Evolutionary conservation across 2,113 vertebrate genomes (phyloP), one percentile per base, ranked within the genome.

Genomic region (Ranitomeya imitator): DNA sequence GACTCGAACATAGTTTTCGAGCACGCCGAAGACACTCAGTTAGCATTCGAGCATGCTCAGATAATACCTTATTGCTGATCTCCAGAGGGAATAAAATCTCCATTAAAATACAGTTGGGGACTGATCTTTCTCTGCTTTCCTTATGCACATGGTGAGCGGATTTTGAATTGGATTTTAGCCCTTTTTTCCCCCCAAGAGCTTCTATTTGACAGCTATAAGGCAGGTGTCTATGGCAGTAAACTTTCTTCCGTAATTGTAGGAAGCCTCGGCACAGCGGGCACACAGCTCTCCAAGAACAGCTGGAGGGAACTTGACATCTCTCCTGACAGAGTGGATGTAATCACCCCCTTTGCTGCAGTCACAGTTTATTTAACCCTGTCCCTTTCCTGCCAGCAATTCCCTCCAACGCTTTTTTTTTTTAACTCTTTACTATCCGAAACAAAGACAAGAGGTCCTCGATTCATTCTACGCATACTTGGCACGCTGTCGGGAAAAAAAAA

Each of bases 341-440:
- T 73, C 55, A 23, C 16, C 31, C 18, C 16, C 26, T 83, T 31
- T 6, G 55, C 79, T 61, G 65, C 23, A 69, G 86, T 88, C 86
- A 83, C 55, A 60, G 79, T 82, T 83, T 83, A 59, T 88, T 83
- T 83, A 83, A 76, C 79, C 67, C 21, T 26, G 7, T 82, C 31
- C 26, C 57, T 76, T 82, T 88, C 79, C 79, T 88, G 79, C 55
- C 57, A 52, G 19, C 13, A 57, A 87, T 81, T 87, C 65, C 52
- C 23, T 9, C 26, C n/a, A 73, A 13, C 23, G 18, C 26, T 31
- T 31, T 31, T 31, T 31, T 31, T 37, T 63, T 57, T 84, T 84
- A 69, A 83, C 81, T n/a, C 61, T 67, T 83, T 69, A 63, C 21
- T 23, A 19, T 18, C 18, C 65, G 8, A 19, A 51, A 59, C 18